Evolutionary conservation across 2,113 vertebrate genomes (phyloP), one percentile per base, ranked within the genome.

Genomic region (Felis catus): DNA sequence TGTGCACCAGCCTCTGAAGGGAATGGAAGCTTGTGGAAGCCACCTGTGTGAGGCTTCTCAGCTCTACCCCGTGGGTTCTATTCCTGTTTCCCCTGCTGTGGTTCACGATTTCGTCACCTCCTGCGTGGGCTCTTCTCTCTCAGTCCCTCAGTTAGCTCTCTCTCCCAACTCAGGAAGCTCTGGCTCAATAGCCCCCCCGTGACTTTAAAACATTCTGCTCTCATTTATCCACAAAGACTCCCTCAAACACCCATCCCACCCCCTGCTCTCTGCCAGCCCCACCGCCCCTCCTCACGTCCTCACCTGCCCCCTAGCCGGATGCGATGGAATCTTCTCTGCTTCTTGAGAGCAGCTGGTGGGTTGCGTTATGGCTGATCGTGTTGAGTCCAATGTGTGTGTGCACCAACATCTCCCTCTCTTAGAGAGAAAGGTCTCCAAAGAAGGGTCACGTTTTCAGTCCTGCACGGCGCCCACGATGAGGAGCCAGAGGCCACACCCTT

Each of bases 381-480:
- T 15, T 13, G 39, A 74, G 70, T 48, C 41, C 21, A 55, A 53
- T 2, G 8, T 31, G 48, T 14, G 3, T 48, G n/a, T 13, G 39
- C 29, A n/a, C 5, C 12, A 3, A 9, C 27, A 1, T 80, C 27
- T 36, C 25, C 25, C 53, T 10, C 0, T 53, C 29, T 45, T 33
- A 61, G 19, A 80, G n/a, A 39, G 0, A 27, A 55, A 55, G 53
- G 6, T 45, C 39, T 31, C 39, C 1, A 66, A n/a, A 88, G 74
- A 5, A 81, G 2, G 4, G 25, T 4, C 18, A 23, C 33, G 2
- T 11, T 33, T 51, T 18, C 85, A 4, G 11, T 65, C 63, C 74
- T 74, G 66, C 2, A 7, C 9, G 0, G 63, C 2, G 27, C 29
- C 33, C 39, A 29, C 0, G 1, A 6, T 5, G 41, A 51, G n/a